Base-by-base conservation (phyloP, 2,888 invertebrate species). In the Timema podura region DNA sequence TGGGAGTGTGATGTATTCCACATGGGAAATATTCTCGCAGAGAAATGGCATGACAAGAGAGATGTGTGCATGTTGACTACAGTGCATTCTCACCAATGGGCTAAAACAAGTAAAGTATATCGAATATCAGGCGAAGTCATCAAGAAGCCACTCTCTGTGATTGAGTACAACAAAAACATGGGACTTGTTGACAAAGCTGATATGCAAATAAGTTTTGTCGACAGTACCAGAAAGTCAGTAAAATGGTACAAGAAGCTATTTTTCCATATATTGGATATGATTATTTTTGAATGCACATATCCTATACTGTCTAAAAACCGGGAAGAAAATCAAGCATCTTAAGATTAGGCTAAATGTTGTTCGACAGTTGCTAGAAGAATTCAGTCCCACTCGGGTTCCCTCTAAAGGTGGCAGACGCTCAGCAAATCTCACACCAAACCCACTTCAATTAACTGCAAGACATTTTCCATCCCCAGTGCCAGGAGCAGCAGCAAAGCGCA, bases 221-320 rank as follows among this genome's bases (percentile, higher is more conserved):
- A 61, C 44, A 61, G 61, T 61, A n/a, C 44, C 44, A 61, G 30
- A 44, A 61, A 61, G 45, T 61, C 61, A 10, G 13, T 61, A 44
- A 61, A 61, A 16, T 44, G 16, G 44, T 61, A 61, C 61, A 61
- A 61, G 45, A 61, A 61, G n/a, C 13, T 61, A 45, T 61, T 61
- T 44, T 61, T 61, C n/a, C 61, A 61, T 13, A n/a, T 61, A 6
- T 30, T 61, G 44, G 44, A 61, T 61, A 30, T 61, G 61, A 45
- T 61, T 6, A 15, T 61, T 30, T 30, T 45, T 61, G 45, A 59
- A 15, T 61, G 30, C 44, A 10, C 61, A 61, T 44, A n/a, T 13
- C 5, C 61, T 61, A 6, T 61, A 61, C 61, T 44, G 45, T 13
- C 30, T 61, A 9, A 61, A 44, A n/a, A 15, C 44, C 9, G 59